Conservation (phyloP, 2,113 vertebrate genomes). For the Cepphus grylle region DNA sequence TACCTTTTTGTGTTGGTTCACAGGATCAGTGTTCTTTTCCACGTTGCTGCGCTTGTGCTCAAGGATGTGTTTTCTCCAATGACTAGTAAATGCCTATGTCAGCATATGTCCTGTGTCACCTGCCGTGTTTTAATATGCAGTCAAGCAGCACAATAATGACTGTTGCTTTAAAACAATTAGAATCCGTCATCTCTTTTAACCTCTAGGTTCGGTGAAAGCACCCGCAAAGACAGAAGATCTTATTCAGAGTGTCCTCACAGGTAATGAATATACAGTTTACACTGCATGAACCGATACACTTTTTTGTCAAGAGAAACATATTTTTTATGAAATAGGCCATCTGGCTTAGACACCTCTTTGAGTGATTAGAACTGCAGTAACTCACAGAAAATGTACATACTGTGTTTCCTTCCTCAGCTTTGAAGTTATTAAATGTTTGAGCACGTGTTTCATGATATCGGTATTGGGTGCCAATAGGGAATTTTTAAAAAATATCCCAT, state of each 20-base stretch:
- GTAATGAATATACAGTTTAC: conserved; percentile 66
- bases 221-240: conserved; percentile 91
- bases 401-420: not conserved
- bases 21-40: not conserved
- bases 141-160: not conserved
- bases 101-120: not conserved
- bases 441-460: not conserved
- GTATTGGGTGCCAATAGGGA: not conserved
- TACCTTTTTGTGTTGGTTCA: not conserved
- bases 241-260: conserved; percentile 92
- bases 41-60: not conserved
- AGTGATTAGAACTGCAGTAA: not conserved
- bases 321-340: not conserved
- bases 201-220: conserved; percentile 86
- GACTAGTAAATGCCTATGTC: not conserved
- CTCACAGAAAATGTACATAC: not conserved
- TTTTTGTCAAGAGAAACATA: not conserved
- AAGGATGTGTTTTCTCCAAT: not conserved
- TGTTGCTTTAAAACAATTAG: not conserved
- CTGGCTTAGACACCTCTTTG: not conserved
- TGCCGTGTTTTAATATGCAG: not conserved
- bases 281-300: not conserved
- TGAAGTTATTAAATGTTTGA: not conserved
- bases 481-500: not conserved
- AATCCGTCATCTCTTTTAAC: not conserved